Evolutionary conservation across 2,888 invertebrate genomes (phyloP).

Genomic region (Sminthurides aquaticus): DNA sequence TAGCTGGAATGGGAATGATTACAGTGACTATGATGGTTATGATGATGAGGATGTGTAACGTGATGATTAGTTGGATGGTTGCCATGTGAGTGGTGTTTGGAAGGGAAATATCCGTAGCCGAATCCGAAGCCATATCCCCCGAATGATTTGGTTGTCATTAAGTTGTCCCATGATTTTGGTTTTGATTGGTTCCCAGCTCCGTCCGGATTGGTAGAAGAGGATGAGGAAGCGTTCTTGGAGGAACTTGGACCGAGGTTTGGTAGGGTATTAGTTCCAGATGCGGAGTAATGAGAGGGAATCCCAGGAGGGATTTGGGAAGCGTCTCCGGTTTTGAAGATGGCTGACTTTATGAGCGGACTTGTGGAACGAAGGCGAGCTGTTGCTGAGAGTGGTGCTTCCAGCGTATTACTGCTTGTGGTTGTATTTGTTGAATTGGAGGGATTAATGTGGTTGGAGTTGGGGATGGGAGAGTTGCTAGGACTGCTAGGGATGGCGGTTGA

Average conservation of each 20-base stretch:
- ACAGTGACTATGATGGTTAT: slow-evolving; percentile 37
- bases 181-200: slow-evolving; percentile 48
- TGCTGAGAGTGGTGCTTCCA: background rate
- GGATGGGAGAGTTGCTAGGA: background rate
- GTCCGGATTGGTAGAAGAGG: background rate
- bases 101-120: slow-evolving; percentile 54
- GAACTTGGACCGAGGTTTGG: background rate
- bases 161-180: slow-evolving; percentile 84
- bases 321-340: background rate
- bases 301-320: background rate
- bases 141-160: slow-evolving; percentile 69
- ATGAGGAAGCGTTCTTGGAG: background rate
- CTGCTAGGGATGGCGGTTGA: background rate
- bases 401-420: background rate
- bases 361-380: background rate
- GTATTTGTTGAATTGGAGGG: background rate
- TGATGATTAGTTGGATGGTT: slow-evolving; percentile 6
- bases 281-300: background rate
- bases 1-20: slow-evolving; percentile 37
- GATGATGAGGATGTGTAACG: slow-evolving; percentile 38
- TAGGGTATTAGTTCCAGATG: background rate
- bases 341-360: background rate
- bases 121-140: slow-evolving; percentile 82
- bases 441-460: background rate
- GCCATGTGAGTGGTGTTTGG: slow-evolving; percentile 11